These are phyloP conservation scores for Pentalonia nigronervosa DNA, from an alignment of 1,140 invertebrate genomes.

Conservation along the genomic window DNA sequence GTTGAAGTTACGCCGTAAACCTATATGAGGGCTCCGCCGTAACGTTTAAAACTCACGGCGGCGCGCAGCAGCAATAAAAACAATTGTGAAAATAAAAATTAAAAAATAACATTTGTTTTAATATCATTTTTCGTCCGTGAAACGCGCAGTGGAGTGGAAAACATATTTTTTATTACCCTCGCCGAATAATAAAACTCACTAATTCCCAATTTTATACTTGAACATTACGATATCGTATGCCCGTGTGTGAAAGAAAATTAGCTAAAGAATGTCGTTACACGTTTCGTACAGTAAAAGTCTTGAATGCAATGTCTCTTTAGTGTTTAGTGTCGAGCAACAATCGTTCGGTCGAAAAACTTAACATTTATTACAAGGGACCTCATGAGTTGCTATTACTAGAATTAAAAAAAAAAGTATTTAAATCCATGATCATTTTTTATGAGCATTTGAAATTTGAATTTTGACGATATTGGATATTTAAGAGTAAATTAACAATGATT, in stretches of 20 bases:
- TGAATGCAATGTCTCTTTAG: not conserved
- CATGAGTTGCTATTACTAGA: not conserved
- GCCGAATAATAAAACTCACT: not conserved
- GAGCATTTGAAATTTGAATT: not conserved
- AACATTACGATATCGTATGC: not conserved
- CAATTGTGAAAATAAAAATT: slow-evolving; percentile 19
- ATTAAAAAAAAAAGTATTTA: not conserved
- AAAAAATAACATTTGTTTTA: not conserved
- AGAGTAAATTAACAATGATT: too few species aligned
- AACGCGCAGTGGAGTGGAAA: not conserved
- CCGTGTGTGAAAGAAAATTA: not conserved
- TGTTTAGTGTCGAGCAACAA: not conserved
- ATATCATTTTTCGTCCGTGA: not conserved
- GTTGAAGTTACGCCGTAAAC: not conserved
- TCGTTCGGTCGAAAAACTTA: not conserved
- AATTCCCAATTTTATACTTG: not conserved
- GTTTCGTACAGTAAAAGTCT: not conserved
- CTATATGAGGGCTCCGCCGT: too few species aligned
- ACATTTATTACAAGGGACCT: not conserved
- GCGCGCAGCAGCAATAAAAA: not conserved
- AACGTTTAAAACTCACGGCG: not conserved
- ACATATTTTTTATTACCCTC: not conserved
- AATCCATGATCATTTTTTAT: not conserved
- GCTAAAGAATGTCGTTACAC: not conserved
- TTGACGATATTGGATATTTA: too few species aligned